These are phyloP conservation scores for Trichoplusia ni DNA, from an alignment of 1,140 invertebrate genomes.

Conservation along the genomic window DNA sequence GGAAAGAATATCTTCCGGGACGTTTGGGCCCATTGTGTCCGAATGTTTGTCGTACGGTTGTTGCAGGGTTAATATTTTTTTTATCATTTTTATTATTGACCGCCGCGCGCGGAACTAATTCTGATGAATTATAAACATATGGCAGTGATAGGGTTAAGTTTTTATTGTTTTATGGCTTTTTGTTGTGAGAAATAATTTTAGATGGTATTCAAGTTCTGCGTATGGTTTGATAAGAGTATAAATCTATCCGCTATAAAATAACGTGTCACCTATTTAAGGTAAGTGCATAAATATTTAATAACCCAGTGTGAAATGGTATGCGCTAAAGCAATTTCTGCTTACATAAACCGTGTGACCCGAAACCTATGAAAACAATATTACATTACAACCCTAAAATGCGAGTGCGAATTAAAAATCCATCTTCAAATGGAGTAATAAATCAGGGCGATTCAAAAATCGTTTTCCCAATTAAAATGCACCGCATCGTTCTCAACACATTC, in stretches of 20 bases:
- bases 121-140: conserved; percentile 67
- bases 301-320: no score
- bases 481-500: conserved; percentile 60
- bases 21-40: conserved; percentile 44
- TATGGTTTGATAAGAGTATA: no score
- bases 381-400: conserved; percentile 4
- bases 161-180: conserved; percentile 1
- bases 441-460: conserved; percentile 48
- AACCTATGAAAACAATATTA: not conserved
- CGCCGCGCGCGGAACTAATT: conserved; percentile 64
- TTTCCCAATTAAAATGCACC: conserved; percentile 79
- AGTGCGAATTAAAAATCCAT: not conserved
- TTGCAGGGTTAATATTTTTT: conserved; percentile 53
- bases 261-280: no score
- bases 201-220: no score
- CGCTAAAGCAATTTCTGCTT: no score
- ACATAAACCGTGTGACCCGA: no score
- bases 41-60: conserved; percentile 39
- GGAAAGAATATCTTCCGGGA: conserved; percentile 57
- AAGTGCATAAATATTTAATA: no score
- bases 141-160: conserved; percentile 20
- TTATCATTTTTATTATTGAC: conserved; percentile 55
- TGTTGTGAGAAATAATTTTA: not conserved
- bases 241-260: no score
- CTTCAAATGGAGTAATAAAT: conserved; percentile 13